phyloP scores from a whole-genome alignment of 2,113 vertebrate species.

The Scartelaos histophorus region DNA sequence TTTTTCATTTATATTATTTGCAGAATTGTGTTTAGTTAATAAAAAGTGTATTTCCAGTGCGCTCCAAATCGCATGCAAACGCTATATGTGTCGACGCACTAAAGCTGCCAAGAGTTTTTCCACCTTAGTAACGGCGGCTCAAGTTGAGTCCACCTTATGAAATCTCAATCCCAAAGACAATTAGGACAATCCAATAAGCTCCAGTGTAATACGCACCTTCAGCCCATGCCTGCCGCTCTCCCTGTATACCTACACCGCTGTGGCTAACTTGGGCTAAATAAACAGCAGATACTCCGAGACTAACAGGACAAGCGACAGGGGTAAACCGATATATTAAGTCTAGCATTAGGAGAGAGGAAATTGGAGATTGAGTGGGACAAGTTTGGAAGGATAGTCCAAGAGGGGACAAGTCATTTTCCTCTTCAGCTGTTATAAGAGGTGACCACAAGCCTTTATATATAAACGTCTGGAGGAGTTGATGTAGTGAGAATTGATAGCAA shows the following conservation, averaged over 20 bases:
- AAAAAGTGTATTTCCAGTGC: constrained; percentile 7
- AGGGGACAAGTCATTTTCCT: constrained; percentile 45
- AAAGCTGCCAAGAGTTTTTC: constrained; percentile 44
- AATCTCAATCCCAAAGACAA: constrained; percentile 74
- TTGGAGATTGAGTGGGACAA: constrained; percentile 45
- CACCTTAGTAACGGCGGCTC: constrained; percentile 52
- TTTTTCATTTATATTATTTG: not conserved
- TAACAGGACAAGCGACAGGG: constrained; percentile 17
- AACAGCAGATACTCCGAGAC: constrained; percentile 36
- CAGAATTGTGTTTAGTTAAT: not conserved
- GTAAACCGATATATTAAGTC: constrained; percentile 57
- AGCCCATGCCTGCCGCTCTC: constrained; percentile 45
- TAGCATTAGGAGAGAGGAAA: constrained; percentile 64
- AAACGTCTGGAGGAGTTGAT: constrained; percentile 59
- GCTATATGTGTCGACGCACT: constrained; percentile 32
- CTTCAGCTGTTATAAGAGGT: constrained; percentile 66
- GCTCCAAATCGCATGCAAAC: constrained; percentile 7
- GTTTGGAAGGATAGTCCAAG: constrained; percentile 67
- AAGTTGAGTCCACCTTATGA: constrained; percentile 57
- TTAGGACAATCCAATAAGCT: constrained; percentile 78
- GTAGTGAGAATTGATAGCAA: constrained; percentile 46
- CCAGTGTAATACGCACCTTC: constrained; percentile 57
- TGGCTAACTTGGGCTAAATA: constrained; percentile 38
- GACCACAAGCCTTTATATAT: constrained; percentile 70
- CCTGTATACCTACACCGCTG: constrained; percentile 32